Percentiles rank a stretch among this genome's conserved stretches.
Evolutionary conservation across 2,113 vertebrate genomes (phyloP).

Genomic region (Anoura caudifer): DNA sequence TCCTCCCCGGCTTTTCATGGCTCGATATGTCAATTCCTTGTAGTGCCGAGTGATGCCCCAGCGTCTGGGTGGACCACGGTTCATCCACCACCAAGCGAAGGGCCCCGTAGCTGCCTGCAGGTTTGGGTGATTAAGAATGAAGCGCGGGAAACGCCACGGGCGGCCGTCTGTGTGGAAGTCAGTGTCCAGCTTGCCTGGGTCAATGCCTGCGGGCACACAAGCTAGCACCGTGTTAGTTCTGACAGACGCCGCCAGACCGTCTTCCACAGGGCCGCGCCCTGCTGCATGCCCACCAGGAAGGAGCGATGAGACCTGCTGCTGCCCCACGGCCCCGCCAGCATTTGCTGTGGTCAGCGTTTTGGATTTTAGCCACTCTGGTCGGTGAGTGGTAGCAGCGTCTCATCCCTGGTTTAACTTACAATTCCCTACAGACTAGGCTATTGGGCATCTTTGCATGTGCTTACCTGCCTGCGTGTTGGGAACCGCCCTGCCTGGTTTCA

Average conservation of each 20-base stretch:
- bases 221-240: background rate
- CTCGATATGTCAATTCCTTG: background rate
- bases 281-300: background rate
- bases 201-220: background rate
- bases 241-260: background rate
- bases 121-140: background rate
- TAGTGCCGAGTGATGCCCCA: background rate
- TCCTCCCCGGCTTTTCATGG: background rate
- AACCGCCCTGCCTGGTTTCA: no score
- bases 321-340: background rate
- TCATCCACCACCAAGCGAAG: background rate
- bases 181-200: background rate
- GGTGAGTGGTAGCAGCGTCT: background rate
- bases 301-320: background rate
- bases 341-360: background rate
- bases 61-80: background rate
- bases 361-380: background rate
- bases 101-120: background rate
- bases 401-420: background rate
- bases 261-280: background rate
- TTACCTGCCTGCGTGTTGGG: no score
- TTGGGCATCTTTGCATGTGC: background rate
- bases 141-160: background rate
- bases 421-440: background rate
- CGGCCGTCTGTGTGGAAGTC: background rate